phyloP scores from a whole-genome alignment of 2,888 invertebrate species.

The Drepanosiphum platanoidis region DNA sequence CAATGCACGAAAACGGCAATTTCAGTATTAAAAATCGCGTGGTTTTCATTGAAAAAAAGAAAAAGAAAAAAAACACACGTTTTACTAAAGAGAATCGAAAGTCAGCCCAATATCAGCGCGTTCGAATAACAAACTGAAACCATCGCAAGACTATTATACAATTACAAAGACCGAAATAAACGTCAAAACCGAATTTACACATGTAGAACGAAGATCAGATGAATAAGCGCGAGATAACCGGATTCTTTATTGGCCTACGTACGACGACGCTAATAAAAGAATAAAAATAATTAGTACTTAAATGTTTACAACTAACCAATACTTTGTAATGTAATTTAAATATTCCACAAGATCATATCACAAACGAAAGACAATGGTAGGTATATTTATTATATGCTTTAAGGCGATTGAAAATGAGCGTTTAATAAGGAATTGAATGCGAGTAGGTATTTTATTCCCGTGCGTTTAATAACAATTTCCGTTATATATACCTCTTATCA shows the following conservation, averaged over 20 bases:
- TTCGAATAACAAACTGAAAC: not conserved
- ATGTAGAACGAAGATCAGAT: slow-evolving; percentile 37
- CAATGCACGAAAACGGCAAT: not conserved
- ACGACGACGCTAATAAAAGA: slow-evolving; percentile 19
- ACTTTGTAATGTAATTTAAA: slow-evolving; percentile 51
- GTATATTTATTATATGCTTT: no score
- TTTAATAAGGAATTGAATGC: slow-evolving; percentile 38
- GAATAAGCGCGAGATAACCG: slow-evolving; percentile 49
- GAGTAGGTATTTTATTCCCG: not conserved
- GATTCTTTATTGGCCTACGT: slow-evolving; percentile 15
- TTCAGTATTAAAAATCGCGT: not conserved
- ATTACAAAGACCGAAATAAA: slow-evolving; percentile 16
- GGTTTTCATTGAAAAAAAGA: not conserved
- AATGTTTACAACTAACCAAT: slow-evolving; percentile 39
- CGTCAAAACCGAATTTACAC: not conserved
- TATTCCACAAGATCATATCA: slow-evolving; percentile 21
- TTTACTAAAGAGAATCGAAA: not conserved
- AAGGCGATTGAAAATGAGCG: slow-evolving; percentile 40
- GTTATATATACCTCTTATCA: slow-evolving; percentile 16
- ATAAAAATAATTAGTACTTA: slow-evolving; percentile 47
- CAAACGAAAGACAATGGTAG: slow-evolving; percentile 51
- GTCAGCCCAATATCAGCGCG: not conserved
- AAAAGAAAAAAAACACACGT: no score
- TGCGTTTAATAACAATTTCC: slow-evolving; percentile 17
- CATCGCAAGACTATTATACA: no score